Percentiles rank a stretch among this genome's conserved stretches.
Conservation (phyloP, 1,140 invertebrate species). For the Drosophila navojoa region DNA sequence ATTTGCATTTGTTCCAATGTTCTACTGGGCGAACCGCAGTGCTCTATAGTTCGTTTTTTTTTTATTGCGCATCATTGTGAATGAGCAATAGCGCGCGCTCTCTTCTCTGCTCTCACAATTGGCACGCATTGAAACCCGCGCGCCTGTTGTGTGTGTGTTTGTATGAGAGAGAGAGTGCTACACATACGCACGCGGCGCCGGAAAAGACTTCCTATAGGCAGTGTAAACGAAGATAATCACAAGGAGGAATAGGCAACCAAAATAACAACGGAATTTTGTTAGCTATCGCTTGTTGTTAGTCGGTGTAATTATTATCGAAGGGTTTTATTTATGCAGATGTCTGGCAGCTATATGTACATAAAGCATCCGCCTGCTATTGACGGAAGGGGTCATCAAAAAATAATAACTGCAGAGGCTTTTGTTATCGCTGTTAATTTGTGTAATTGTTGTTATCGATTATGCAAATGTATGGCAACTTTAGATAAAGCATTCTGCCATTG, state of each 20-base stretch:
- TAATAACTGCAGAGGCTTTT: constrained; percentile 4
- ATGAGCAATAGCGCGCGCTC: constrained; percentile 64
- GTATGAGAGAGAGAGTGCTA: constrained; percentile 8
- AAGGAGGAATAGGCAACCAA: constrained; percentile 17
- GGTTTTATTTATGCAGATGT: background rate
- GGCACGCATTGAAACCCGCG: constrained; percentile 24
- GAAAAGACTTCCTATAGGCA: constrained; percentile 51
- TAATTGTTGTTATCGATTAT: constrained; percentile 21
- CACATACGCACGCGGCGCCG: constrained; percentile 50
- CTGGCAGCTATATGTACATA: background rate
- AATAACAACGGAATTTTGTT: constrained; percentile 20
- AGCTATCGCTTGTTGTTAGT: constrained; percentile 2
- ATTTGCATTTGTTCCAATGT: constrained; percentile 33
- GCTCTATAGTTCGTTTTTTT: constrained; percentile 55
- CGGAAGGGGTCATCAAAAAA: background rate
- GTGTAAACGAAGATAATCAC: constrained; percentile 10
- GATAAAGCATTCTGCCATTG: background rate
- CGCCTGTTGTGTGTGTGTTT: background rate
- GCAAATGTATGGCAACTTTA: constrained; percentile 8
- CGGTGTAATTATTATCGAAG: constrained; percentile 15
- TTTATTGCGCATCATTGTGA: constrained; percentile 80
- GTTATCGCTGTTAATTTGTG: constrained; percentile 7
- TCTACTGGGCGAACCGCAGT: constrained; percentile 20
- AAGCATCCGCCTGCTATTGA: background rate
- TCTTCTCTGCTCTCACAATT: constrained; percentile 42